phyloP scores from a whole-genome alignment of 2,797 vertebrate genomes.

The Pteropus rufus region DNA sequence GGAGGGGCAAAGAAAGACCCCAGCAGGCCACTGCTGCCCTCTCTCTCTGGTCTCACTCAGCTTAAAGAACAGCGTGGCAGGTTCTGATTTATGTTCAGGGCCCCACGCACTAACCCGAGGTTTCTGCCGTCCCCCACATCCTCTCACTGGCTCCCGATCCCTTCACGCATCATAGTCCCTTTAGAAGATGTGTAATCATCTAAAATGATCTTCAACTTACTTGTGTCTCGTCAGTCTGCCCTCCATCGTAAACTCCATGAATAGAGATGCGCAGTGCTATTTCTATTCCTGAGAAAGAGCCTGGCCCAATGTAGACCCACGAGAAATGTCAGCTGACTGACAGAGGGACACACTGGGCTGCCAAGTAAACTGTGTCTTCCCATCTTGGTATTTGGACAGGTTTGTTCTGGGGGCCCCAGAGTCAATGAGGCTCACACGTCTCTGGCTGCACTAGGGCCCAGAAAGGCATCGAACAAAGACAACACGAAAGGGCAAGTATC shows the following conservation, averaged over 20 bases:
- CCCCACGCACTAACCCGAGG: not conserved
- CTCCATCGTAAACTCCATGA: not conserved
- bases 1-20: not conserved
- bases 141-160: not conserved
- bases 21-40: not conserved
- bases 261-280: not conserved
- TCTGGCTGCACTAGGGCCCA: not conserved
- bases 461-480: not conserved
- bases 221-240: not conserved
- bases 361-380: not conserved
- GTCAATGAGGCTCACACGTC: not conserved
- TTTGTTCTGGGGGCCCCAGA: not conserved
- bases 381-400: not conserved
- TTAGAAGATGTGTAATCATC: not conserved
- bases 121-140: not conserved
- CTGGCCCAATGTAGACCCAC: not conserved
- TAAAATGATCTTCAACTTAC: not conserved
- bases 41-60: not conserved
- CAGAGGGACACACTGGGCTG: not conserved
- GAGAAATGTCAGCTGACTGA: not conserved
- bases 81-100: not conserved
- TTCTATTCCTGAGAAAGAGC: not conserved
- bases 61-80: not conserved
- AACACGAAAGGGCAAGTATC: not conserved
- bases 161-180: not conserved